Conservation (phyloP, 2,113 vertebrate species). For the Rhinopomastus cyanomelas region DNA sequence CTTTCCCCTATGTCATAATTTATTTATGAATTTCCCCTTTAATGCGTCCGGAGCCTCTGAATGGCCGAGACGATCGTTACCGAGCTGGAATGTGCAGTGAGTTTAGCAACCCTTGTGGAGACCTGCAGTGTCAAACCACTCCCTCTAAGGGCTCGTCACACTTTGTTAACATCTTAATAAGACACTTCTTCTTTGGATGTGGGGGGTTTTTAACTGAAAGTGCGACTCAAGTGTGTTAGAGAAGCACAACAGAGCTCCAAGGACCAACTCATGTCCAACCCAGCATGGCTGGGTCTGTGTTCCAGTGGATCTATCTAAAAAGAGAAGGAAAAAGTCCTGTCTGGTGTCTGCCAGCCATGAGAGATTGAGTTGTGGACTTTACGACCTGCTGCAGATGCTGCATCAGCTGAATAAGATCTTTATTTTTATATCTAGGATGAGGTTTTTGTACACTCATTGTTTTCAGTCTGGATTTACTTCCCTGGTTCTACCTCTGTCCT, state of each 20-base stretch:
- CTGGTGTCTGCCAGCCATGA: background rate
- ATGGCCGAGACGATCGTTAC: background rate
- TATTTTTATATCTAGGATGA: background rate
- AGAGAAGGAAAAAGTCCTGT: background rate
- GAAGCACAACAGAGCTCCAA: background rate
- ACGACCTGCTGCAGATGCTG: background rate
- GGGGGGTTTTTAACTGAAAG: too few species aligned
- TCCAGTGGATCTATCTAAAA: background rate
- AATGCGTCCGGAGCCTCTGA: background rate
- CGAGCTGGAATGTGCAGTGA: background rate
- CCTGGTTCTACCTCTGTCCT: background rate
- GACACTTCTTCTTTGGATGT: background rate
- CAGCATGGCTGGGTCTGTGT: fast-evolving
- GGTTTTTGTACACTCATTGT: background rate
- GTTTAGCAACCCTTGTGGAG: background rate
- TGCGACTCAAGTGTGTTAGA: background rate
- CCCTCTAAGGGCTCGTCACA: background rate
- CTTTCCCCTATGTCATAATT: background rate
- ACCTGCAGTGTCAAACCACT: background rate
- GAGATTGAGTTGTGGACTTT: background rate
- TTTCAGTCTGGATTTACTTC: background rate
- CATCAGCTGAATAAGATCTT: background rate
- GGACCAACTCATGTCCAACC: background rate
- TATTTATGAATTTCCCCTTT: background rate
- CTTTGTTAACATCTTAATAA: background rate